These are phyloP conservation scores for Pangasius macronema DNA, from an alignment of 2,797 vertebrate species.

Conservation along the genomic window DNA sequence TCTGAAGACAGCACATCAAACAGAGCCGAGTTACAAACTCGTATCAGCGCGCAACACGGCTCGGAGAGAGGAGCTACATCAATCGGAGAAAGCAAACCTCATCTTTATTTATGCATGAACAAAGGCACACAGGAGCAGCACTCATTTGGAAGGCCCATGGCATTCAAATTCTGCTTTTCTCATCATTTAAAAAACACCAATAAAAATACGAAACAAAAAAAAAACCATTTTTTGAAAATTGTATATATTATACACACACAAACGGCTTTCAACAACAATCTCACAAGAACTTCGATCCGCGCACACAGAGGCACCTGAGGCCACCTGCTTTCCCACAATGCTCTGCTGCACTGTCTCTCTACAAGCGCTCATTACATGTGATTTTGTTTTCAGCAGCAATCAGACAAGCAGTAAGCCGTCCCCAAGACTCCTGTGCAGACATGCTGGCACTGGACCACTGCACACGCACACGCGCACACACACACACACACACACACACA, in stretches of 20 bases:
- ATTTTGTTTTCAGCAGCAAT: constrained; percentile 59
- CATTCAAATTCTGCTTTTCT: not conserved
- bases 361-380: constrained; percentile 63
- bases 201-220: not conserved
- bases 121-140: not conserved
- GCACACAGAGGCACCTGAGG: constrained; percentile 45
- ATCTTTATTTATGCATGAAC: constrained; percentile 6
- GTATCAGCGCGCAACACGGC: not conserved
- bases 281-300: not conserved
- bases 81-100: not conserved
- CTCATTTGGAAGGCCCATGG: not conserved
- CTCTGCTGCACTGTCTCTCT: constrained; percentile 63
- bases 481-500: constrained; percentile 56
- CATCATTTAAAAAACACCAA: not conserved
- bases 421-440: constrained; percentile 62
- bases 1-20: constrained; percentile 32
- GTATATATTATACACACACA: not conserved
- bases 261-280: not conserved
- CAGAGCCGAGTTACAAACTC: constrained; percentile 21
- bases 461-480: constrained; percentile 51
- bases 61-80: constrained; percentile 8
- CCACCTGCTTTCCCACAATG: constrained; percentile 72
- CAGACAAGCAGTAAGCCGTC: constrained; percentile 65
- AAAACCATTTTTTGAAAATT: not conserved
- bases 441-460: constrained; percentile 62